Percentiles rank a stretch among this genome's conserved stretches.
Conservation (phyloP, 1,140 invertebrate genomes). For the Eciton burchellii region DNA sequence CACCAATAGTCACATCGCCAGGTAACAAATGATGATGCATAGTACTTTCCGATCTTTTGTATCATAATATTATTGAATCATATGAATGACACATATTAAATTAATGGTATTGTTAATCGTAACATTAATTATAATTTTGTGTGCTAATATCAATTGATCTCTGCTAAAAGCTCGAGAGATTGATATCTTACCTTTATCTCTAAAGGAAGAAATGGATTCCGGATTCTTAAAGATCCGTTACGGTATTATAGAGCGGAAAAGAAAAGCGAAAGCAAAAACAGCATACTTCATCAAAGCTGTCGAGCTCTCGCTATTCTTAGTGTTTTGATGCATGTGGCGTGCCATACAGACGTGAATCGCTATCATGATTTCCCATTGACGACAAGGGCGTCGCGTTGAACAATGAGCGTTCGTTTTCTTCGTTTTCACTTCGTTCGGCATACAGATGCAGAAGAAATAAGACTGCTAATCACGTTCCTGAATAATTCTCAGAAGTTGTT, state of each 20-base stretch:
- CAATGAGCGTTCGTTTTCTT: constrained; percentile 74
- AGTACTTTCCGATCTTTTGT: neutral
- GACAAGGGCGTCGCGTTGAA: constrained; percentile 57
- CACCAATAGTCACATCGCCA: constrained; percentile 49
- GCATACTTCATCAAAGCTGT: constrained; percentile 44
- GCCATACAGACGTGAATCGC: constrained; percentile 53
- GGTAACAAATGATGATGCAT: constrained; percentile 52
- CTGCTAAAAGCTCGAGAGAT: neutral
- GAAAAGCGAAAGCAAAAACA: constrained; percentile 17
- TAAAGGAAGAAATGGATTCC: neutral
- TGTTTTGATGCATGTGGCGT: constrained; percentile 61
- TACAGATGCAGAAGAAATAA: constrained; percentile 43
- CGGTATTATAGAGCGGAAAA: neutral
- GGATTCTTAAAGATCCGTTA: neutral
- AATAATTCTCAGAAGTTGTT: neutral
- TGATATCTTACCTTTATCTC: no score
- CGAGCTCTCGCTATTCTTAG: constrained; percentile 31
- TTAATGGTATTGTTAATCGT: neutral
- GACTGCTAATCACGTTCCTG: neutral
- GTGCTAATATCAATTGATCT: neutral
- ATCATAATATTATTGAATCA: neutral
- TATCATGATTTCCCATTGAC: constrained; percentile 64
- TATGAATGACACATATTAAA: constrained; percentile 3
- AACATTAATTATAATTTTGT: constrained; percentile 1
- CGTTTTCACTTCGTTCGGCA: constrained; percentile 71